Base-by-base conservation (phyloP, 2,888 invertebrate genomes). In the Malacosoma neustria region DNA sequence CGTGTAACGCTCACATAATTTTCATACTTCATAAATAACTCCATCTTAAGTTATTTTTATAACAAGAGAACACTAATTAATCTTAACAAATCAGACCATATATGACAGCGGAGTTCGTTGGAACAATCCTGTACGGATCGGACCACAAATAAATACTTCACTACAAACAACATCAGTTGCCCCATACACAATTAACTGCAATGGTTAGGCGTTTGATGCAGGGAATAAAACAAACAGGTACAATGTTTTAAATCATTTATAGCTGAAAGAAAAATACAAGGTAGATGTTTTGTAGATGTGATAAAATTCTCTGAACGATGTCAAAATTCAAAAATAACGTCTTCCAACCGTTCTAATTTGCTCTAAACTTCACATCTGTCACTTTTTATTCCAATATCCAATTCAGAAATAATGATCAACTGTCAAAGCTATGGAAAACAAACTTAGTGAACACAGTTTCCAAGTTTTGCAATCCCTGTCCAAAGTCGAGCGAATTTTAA, bases 401-500 rank as follows among this genome's bases (percentile, higher is more conserved):
- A 22, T 3, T 22, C 6, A 22, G 6, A 22, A 9, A 9, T 22
- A 22, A 7, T 22, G 9, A 4, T 22, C 22, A 22, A 2, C 9
- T 1, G 22, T 22, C 9, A 22, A 5, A n/a, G 5, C 15, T 32
- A 30, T 14, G 35, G 12, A 22, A 22, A 22, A 22, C 22, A 5
- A 22, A 11, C 31, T 6, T 37, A 40, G 42, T 45, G 41, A 41
- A 40, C 53, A 60, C 67, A 72, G 68, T 72, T 67, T 73, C 74
- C 56, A 51, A 43, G 54, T 75, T 73, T 53, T 67, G 46, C 63
- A 74, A 75, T 61, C 55, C 50, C 48, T 57, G 57, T 69, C 55
- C 46, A 60, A 65, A 73, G 74, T 68, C 63, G 62, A 61, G 64
- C 68, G 67, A 59, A 75, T 74, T 74, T 75, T 74, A 75, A 75